phyloP scores from a whole-genome alignment of 2,113 vertebrate species.

The Malurus elegans region DNA sequence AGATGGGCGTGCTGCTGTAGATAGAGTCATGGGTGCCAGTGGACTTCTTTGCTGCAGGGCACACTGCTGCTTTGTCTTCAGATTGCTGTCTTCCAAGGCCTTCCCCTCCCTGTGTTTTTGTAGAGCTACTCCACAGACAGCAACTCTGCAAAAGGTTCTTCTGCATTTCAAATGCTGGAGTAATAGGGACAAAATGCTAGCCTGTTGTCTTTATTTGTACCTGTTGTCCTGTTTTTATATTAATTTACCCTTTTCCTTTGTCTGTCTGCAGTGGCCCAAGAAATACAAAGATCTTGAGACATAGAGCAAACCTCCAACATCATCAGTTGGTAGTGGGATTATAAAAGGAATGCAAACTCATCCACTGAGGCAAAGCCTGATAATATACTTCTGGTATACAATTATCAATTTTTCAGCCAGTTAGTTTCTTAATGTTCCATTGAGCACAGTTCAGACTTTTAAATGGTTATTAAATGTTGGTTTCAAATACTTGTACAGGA shows the following conservation, averaged over 20 bases:
- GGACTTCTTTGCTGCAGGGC: background rate
- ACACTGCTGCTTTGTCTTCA: background rate
- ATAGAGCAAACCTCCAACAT: background rate
- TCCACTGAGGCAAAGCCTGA: background rate
- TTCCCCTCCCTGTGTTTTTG: accelerated
- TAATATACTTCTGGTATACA: background rate
- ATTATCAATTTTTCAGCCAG: background rate
- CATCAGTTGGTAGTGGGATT: background rate
- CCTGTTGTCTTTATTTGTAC: background rate
- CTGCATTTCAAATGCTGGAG: background rate
- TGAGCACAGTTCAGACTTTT: background rate
- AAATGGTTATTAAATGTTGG: background rate
- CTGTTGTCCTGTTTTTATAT: background rate
- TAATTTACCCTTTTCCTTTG: background rate
- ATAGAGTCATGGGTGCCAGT: background rate
- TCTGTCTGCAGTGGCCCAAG: background rate
- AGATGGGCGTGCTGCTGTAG: background rate
- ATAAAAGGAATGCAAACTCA: background rate
- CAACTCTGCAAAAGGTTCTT: background rate
- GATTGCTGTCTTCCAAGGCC: background rate
- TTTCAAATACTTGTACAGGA: background rate
- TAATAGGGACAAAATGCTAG: background rate
- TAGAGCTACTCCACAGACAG: background rate
- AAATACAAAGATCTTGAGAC: background rate
- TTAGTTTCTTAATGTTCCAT: background rate